Evolutionary conservation across 2,797 vertebrate genomes (phyloP), one percentile per base, ranked within the genome.

Genomic region (Sebastes minor): DNA sequence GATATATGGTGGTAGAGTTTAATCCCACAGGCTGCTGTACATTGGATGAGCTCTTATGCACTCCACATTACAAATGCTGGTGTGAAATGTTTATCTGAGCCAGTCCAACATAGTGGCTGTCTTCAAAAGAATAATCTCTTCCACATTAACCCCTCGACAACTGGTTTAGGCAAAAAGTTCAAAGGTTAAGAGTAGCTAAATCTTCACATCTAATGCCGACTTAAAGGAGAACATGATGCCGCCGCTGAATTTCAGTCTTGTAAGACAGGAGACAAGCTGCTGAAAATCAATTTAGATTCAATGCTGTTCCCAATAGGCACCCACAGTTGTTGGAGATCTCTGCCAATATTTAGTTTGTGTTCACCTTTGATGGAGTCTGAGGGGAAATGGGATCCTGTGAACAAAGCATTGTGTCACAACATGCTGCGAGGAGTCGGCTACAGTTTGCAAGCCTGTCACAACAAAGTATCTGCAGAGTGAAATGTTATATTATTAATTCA

Each of bases 61-160:
- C 16, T 75, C 74, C 38, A 22, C 73, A 63, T n/a, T 6, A 57
- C 49, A 52, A 68, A 55, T 2, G 2, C 30, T 53, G 13, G 74
- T 61, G 71, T 71, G 35, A 81, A 71, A 73, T 53, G 76, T 87
- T 81, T 32, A 72, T 80, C 20, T 56, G 65, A 80, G 6, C 8
- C 52, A 59, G 42, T 13, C 16, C 6, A 53, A 57, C 16, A 35
- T 7, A 13, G 30, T 14, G 20, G 4, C 56, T 8, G 49, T 42
- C 60, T 64, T 77, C 59, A 49, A 38, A 71, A 63, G 61, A 70
- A 35, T 86, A 78, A 87, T 73, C 86, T 76, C 69, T 28, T 25
- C 27, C 33, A 87, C 85, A 90, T 91, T 87, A 90, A 91, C 82
- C 62, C 68, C n/a, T 27, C 16, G 42, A 35, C 57, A 64, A 8